phyloP scores from a whole-genome alignment of 2,797 vertebrate species.

The Gadopsis marmoratus region DNA sequence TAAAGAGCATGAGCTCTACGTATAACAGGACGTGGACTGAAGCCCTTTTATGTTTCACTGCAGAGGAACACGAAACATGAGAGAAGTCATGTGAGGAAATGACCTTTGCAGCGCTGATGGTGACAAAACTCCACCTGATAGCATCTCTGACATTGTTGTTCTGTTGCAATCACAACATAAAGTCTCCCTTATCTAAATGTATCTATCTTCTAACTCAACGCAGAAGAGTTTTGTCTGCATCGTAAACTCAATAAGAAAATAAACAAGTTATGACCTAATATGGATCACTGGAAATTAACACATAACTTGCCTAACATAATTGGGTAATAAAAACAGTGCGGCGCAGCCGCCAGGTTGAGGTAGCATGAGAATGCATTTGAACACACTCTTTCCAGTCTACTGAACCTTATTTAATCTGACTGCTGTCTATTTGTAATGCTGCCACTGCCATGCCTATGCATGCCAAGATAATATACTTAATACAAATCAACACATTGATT shows the following conservation, averaged over 20 bases:
- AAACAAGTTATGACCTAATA: constrained; percentile 6
- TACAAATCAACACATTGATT: not conserved
- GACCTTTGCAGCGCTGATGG: constrained; percentile 15
- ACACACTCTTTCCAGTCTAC: constrained; percentile 48
- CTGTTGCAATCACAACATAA: not conserved
- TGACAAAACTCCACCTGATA: not conserved
- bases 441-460: constrained; percentile 17
- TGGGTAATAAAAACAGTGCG: constrained; percentile 56
- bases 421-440: constrained; percentile 45
- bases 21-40: constrained; percentile 52
- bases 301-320: constrained; percentile 57
- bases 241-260: constrained; percentile 18
- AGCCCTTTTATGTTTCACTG: not conserved
- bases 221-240: not conserved
- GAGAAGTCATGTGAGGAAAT: constrained; percentile 44
- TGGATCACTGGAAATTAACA: constrained; percentile 45
- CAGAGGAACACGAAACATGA: constrained; percentile 39
- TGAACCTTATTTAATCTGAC: constrained; percentile 46
- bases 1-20: accelerated
- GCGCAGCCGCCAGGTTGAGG: constrained; percentile 32
- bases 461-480: constrained; percentile 6
- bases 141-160: not conserved
- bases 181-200: not conserved
- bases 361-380: constrained; percentile 46
- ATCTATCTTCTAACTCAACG: not conserved